These are phyloP conservation scores for Lycodopsis pacificus DNA, from an alignment of 2,797 vertebrate genomes.

Conservation along the genomic window DNA sequence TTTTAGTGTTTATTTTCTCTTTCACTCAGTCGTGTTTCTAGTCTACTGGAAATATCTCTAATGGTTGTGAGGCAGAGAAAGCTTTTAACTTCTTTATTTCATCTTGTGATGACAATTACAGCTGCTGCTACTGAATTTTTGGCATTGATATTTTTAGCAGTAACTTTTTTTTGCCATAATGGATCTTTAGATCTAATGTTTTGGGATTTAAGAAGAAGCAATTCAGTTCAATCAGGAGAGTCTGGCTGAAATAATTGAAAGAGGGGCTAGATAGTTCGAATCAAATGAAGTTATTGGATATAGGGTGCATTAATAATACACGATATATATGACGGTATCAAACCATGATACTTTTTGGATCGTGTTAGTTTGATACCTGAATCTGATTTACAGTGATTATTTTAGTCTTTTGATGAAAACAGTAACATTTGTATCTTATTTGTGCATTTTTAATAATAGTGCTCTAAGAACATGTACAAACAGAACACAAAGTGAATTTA, in stretches of 20 bases:
- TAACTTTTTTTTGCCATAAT: background rate
- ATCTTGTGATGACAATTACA: background rate
- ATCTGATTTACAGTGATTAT: background rate
- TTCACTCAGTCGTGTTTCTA: conserved; percentile 13
- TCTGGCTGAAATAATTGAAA: background rate
- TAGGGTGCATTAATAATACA: background rate
- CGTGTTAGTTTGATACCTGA: background rate
- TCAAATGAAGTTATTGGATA: too few relatives aligned
- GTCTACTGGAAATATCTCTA: conserved; percentile 9
- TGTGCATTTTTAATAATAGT: background rate
- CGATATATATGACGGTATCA: background rate
- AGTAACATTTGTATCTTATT: background rate
- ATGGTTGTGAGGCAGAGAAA: background rate
- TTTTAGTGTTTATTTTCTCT: background rate
- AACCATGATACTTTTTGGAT: background rate
- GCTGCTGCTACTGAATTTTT: background rate
- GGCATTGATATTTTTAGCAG: background rate
- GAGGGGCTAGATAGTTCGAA: background rate
- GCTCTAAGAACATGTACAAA: background rate
- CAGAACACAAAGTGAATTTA: background rate
- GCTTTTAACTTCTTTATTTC: conserved; percentile 2
- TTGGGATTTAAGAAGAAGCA: background rate
- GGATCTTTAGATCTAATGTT: background rate
- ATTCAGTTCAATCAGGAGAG: background rate
- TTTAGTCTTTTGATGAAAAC: background rate